phyloP scores from a whole-genome alignment of 2,888 invertebrate genomes.

The Nemotelus pantherinus region DNA sequence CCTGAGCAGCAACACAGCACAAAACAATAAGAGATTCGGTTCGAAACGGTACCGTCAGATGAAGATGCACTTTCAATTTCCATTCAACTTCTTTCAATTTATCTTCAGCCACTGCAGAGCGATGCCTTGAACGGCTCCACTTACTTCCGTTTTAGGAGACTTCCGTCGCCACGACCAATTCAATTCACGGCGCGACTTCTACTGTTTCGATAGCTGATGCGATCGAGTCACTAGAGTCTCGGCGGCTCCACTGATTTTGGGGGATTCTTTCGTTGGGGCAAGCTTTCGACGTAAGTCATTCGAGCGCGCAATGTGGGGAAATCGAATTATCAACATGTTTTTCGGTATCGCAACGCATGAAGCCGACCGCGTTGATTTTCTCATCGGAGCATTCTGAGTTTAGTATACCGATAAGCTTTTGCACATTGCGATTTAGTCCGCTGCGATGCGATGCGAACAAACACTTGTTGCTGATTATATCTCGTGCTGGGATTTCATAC shows the following conservation, averaged over 20 bases:
- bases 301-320: background rate
- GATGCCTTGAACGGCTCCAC: background rate
- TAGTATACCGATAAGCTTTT: background rate
- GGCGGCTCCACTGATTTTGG: slow-evolving; percentile 11
- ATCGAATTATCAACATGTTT: background rate
- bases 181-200: slow-evolving; percentile 28
- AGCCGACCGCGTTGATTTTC: background rate
- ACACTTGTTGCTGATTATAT: slow-evolving; percentile 29
- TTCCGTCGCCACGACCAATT: slow-evolving; percentile 19
- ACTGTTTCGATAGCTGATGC: slow-evolving; percentile 1
- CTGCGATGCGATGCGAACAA: slow-evolving; percentile 19
- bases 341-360: background rate
- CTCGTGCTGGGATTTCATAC: background rate
- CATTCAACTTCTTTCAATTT: background rate
- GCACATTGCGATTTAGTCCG: background rate
- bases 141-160: background rate
- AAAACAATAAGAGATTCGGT: background rate
- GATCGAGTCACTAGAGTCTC: background rate
- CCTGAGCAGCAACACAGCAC: background rate
- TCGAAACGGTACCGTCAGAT: background rate
- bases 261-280: background rate
- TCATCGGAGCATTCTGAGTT: background rate
- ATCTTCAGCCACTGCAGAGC: background rate
- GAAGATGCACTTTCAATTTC: slow-evolving; percentile 6
- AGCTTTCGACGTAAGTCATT: slow-evolving; percentile 22